Evolutionary conservation across 1,140 invertebrate genomes (phyloP).

Genomic region (Drosophila elegans): DNA sequence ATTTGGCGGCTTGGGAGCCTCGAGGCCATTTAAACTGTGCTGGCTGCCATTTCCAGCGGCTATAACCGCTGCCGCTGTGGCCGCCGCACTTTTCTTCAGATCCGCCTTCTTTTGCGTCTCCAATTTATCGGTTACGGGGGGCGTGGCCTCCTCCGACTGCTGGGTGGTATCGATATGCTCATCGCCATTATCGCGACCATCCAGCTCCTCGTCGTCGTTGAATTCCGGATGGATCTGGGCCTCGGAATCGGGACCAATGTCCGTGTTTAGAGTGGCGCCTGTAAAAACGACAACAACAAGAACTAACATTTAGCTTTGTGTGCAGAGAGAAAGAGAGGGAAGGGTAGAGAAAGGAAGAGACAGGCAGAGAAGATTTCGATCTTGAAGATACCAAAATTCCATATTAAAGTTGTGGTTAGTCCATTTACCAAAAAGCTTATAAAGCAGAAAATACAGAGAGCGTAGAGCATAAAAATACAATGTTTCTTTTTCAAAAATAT

Average conservation of each 20-base stretch:
- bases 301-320: constrained; percentile 84
- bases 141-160: constrained; percentile 81
- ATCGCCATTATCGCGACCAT: constrained; percentile 78
- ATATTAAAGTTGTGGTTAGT: constrained; percentile 52
- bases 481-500: constrained; percentile 10
- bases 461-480: constrained; percentile 18
- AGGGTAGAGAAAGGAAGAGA: constrained; percentile 1
- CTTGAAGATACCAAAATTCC: constrained; percentile 45
- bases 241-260: constrained; percentile 84
- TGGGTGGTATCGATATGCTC: constrained; percentile 83
- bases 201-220: constrained; percentile 76
- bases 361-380: constrained; percentile 22
- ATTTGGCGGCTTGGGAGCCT: constrained; percentile 76
- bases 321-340: constrained; percentile 27
- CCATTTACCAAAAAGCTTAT: constrained; percentile 62
- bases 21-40: constrained; percentile 51
- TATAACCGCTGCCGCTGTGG: constrained; percentile 66
- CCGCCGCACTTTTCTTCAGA: constrained; percentile 71
- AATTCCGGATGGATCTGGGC: constrained; percentile 82
- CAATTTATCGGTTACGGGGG: constrained; percentile 81
- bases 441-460: constrained; percentile 37
- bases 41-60: constrained; percentile 71
- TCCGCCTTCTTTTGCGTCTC: constrained; percentile 82
- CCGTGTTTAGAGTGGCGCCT: constrained; percentile 84
- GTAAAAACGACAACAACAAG: constrained; percentile 84